A percentile compares a stretch with the other conserved stretches of the same genome.
Evolutionary conservation across 2,888 invertebrate genomes (phyloP).

Genomic region (Fragum sueziense): DNA sequence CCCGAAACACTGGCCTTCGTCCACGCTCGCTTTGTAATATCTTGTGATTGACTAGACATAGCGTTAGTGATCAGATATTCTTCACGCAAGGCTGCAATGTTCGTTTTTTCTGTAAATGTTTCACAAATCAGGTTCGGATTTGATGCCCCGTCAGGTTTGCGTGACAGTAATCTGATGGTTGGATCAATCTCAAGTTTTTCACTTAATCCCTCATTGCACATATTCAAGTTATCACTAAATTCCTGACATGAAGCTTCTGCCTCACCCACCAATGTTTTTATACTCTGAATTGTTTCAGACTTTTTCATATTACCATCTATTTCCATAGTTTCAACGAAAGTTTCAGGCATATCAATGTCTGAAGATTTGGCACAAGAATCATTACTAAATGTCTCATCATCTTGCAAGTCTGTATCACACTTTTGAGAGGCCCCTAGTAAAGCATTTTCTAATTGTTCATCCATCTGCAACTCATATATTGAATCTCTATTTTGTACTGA

Average conservation of each 20-base stretch:
- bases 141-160: conserved; percentile 93
- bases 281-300: conserved; percentile 64
- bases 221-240: conserved; percentile 28
- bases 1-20: conserved; percentile 1
- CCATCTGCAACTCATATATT: conserved; percentile 80
- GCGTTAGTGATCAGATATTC: conserved; percentile 58
- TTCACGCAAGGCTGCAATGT: conserved; percentile 54
- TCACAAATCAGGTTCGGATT: conserved; percentile 89
- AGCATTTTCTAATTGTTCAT: conserved; percentile 76
- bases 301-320: conserved; percentile 52
- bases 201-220: conserved; percentile 47
- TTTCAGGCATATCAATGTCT: conserved; percentile 45
- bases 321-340: conserved; percentile 49
- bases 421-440: conserved; percentile 55
- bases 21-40: conserved; percentile 45
- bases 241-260: conserved; percentile 28
- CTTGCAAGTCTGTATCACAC: conserved; percentile 67
- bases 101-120: conserved; percentile 59
- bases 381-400: conserved; percentile 78
- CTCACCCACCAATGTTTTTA: conserved; percentile 64
- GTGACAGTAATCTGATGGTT: conserved; percentile 60
- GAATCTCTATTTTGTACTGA: conserved; percentile 73
- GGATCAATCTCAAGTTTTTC: conserved; percentile 44
- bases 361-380: conserved; percentile 70
- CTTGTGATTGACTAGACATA: conserved; percentile 64